Percentiles rank a stretch among this genome's conserved stretches.
Evolutionary conservation across 2,113 vertebrate species (phyloP).

Genomic region (Cyprinodon variegatus): DNA sequence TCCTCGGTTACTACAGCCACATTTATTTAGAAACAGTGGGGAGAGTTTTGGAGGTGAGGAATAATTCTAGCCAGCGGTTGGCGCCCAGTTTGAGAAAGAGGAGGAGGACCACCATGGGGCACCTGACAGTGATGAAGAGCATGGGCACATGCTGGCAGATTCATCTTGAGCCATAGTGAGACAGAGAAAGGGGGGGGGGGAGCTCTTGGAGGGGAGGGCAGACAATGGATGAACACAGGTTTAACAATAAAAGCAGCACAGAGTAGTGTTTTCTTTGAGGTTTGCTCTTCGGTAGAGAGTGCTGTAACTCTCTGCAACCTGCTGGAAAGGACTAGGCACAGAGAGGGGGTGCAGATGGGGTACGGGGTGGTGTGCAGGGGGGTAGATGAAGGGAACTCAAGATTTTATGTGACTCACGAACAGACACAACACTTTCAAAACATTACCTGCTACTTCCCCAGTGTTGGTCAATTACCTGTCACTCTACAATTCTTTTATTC

Average conservation of each 20-base stretch:
- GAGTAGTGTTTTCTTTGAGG: constrained; percentile 62
- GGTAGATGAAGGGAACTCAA: constrained; percentile 29
- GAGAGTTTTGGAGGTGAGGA: constrained; percentile 86
- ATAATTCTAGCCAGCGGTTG: constrained; percentile 88
- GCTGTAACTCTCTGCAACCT: constrained; percentile 48
- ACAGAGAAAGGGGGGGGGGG: constrained; percentile 32
- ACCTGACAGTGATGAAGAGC: constrained; percentile 87
- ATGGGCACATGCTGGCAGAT: constrained; percentile 83
- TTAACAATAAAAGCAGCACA: constrained; percentile 69
- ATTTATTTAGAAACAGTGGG: constrained; percentile 93
- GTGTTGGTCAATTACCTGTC: constrained; percentile 71
- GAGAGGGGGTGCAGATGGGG: constrained; percentile 2
- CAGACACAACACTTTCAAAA: constrained; percentile 50
- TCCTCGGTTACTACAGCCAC: constrained; percentile 83
- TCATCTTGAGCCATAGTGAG: constrained; percentile 79
- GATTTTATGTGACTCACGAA: constrained; percentile 59
- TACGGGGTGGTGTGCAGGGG: background rate
- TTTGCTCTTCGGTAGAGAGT: constrained; percentile 49
- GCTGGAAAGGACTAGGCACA: constrained; percentile 30
- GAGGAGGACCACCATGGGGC: constrained; percentile 85
- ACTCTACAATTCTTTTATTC: constrained; percentile 54
- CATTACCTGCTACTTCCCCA: constrained; percentile 56
- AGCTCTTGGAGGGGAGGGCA: constrained; percentile 50
- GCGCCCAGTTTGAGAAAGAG: constrained; percentile 86
- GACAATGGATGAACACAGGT: constrained; percentile 69